Conservation (phyloP, 1,140 invertebrate genomes). For the Ostrea denselamellosa region DNA sequence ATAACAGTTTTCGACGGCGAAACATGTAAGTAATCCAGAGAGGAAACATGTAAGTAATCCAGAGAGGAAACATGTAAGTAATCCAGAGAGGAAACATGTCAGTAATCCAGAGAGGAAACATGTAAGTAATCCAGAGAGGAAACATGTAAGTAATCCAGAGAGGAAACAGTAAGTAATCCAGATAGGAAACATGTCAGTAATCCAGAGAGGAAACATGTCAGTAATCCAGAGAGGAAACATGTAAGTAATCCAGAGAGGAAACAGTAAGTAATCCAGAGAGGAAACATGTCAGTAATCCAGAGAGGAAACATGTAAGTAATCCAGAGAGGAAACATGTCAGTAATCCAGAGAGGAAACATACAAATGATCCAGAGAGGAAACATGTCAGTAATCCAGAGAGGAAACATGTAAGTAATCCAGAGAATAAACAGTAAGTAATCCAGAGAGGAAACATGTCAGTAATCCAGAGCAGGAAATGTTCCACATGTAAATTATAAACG, state of each 20-base stretch:
- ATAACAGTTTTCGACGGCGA: background rate
- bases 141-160: background rate
- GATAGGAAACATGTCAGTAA: constrained; percentile 5
- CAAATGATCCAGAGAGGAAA: too few relatives aligned
- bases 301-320: background rate
- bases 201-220: background rate
- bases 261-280: too few relatives aligned
- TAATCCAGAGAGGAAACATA: background rate
- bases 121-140: background rate
- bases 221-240: background rate
- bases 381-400: background rate
- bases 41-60: background rate
- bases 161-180: too few relatives aligned
- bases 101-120: background rate
- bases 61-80: constrained; percentile 1
- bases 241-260: background rate
- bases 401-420: background rate
- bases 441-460: constrained; percentile 24
- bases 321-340: background rate
- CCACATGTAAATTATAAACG: too few relatives aligned
- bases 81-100: background rate
- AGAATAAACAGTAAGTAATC: too few relatives aligned
- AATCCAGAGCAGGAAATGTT: too few relatives aligned
- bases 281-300: background rate
- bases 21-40: background rate